Percentiles rank a stretch among this genome's conserved stretches.
phyloP scores from a whole-genome alignment of 2,113 vertebrate species.

The Oreochromis spilurus region DNA sequence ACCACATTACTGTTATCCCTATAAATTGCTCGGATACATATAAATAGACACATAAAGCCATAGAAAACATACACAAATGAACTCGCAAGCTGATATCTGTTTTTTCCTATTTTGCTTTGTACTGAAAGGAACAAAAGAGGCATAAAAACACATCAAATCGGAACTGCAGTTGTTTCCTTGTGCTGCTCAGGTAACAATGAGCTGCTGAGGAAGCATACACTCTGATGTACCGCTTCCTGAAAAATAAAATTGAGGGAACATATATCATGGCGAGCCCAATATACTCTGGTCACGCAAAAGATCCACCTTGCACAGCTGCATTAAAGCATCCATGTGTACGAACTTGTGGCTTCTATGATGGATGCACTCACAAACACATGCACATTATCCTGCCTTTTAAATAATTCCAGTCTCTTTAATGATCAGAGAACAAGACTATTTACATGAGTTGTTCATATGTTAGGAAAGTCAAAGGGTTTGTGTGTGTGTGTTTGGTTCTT shows the following conservation, averaged over 20 bases:
- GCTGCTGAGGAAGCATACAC: slow-evolving; percentile 13
- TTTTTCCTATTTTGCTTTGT: slow-evolving; percentile 48
- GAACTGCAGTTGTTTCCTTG: slow-evolving; percentile 66
- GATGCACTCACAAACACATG: neutral
- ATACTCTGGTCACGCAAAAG: slow-evolving; percentile 13
- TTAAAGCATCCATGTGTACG: neutral
- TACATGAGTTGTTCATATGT: neutral
- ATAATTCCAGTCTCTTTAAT: slow-evolving; percentile 27
- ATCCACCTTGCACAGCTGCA: slow-evolving; percentile 44
- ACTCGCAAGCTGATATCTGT: slow-evolving; percentile 6
- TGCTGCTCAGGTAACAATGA: slow-evolving; percentile 65
- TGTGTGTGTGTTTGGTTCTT: neutral
- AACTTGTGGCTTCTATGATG: neutral
- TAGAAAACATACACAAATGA: neutral
- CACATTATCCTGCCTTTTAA: slow-evolving; percentile 20
- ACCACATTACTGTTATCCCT: neutral
- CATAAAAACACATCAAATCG: slow-evolving; percentile 18
- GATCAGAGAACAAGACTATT: neutral
- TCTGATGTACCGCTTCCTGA: slow-evolving; percentile 39
- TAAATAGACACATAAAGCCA: neutral
- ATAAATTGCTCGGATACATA: neutral
- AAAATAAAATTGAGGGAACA: slow-evolving; percentile 12
- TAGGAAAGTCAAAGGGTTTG: slow-evolving; percentile 2
- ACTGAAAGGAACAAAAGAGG: slow-evolving; percentile 24
- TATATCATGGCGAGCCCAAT: neutral